Conservation (phyloP, 2,888 invertebrate genomes). For the Cotesia congregata region DNA sequence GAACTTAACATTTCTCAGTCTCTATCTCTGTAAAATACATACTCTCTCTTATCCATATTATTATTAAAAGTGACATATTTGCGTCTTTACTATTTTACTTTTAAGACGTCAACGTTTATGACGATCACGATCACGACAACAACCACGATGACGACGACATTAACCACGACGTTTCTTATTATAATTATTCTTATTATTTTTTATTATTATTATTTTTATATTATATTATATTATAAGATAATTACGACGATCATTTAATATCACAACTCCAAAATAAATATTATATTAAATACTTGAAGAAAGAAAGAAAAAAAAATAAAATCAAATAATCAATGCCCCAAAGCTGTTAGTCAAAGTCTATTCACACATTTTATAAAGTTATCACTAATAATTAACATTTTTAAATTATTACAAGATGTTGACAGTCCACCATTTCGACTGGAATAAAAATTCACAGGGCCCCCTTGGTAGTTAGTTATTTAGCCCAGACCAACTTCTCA, state of each 20-base stretch:
- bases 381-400: slow-evolving; percentile 53
- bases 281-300: neutral
- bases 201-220: neutral
- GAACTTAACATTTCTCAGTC: slow-evolving; percentile 39
- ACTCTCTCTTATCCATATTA: slow-evolving; percentile 54
- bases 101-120: slow-evolving; percentile 6
- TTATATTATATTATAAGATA: neutral
- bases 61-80: slow-evolving; percentile 55
- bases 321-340: neutral
- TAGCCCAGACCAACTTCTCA: slow-evolving; percentile 38
- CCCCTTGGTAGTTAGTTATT: slow-evolving; percentile 26
- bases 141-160: neutral
- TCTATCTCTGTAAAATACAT: slow-evolving; percentile 47
- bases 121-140: slow-evolving; percentile 7
- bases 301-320: neutral
- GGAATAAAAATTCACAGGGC: slow-evolving; percentile 34
- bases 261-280: neutral
- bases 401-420: slow-evolving; percentile 54
- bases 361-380: neutral
- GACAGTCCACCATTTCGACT: slow-evolving; percentile 63
- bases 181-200: slow-evolving; percentile 2
- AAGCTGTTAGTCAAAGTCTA: slow-evolving; percentile 27
- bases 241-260: neutral
- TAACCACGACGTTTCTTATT: slow-evolving; percentile 4
- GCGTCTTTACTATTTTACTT: slow-evolving; percentile 19